Evolutionary conservation across 2,888 invertebrate genomes (phyloP).

Genomic region (Oscheius myriophilus): DNA sequence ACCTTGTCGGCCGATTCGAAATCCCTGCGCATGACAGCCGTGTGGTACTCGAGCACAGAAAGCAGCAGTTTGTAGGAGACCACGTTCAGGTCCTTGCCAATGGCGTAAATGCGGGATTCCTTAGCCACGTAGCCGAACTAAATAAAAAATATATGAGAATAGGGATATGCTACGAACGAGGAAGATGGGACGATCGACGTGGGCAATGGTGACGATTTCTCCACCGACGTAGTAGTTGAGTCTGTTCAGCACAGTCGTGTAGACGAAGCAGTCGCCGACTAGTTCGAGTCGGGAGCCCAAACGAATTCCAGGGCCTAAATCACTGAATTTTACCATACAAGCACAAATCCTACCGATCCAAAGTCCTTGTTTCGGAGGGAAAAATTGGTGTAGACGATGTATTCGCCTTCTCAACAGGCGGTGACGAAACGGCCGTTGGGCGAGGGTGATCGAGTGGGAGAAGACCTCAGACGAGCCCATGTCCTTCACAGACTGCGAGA

Average conservation of each 20-base stretch:
- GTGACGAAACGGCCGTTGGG: constrained; percentile 90
- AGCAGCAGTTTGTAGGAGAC: constrained; percentile 86
- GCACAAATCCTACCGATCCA: constrained; percentile 75
- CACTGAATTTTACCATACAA: too few relatives aligned
- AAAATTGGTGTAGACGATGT: constrained; percentile 99
- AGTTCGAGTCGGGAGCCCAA: too few relatives aligned
- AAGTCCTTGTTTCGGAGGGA: constrained; percentile 97
- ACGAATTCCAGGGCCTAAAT: constrained; percentile 87
- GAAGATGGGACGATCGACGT: too few relatives aligned
- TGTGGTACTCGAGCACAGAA: too few relatives aligned
- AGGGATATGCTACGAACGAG: too few relatives aligned
- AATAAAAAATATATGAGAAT: constrained; percentile 33
- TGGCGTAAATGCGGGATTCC: constrained; percentile 92
- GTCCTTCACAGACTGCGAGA: constrained; percentile 93
- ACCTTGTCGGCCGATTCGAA: constrained; percentile 74
- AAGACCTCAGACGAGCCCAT: constrained; percentile 99
- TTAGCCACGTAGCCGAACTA: constrained; percentile 68
- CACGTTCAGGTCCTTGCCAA: constrained; percentile 95
- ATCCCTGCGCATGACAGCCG: too few relatives aligned
- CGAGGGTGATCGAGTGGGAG: constrained; percentile 96
- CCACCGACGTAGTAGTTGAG: too few relatives aligned
- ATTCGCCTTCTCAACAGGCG: constrained; percentile 98
- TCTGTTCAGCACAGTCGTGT: too few relatives aligned
- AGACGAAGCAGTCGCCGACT: too few relatives aligned
- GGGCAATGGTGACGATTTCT: too few relatives aligned